Evolutionary conservation across 2,888 invertebrate genomes (phyloP).

Genomic region (Diadegma fenestrale): DNA sequence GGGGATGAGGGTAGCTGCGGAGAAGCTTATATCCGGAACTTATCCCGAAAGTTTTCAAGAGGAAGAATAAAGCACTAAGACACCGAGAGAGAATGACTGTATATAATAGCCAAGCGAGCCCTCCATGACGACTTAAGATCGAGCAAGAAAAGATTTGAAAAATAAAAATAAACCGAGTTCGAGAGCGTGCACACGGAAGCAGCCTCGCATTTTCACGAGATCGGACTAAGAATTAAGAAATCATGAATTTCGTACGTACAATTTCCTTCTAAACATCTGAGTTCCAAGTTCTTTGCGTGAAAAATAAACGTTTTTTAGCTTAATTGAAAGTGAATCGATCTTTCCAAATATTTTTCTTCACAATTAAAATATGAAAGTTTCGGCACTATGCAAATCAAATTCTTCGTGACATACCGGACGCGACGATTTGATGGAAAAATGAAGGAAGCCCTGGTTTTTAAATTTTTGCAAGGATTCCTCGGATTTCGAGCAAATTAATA

Average conservation of each 20-base stretch:
- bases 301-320: neutral
- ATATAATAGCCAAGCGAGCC: conserved; percentile 31
- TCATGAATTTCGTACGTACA: conserved; percentile 5
- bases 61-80: conserved; percentile 55
- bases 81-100: conserved; percentile 51
- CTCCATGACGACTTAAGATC: conserved; percentile 29
- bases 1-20: conserved; percentile 54
- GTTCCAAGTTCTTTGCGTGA: conserved; percentile 13
- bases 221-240: neutral
- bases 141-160: neutral
- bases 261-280: conserved; percentile 42
- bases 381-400: too few relatives aligned
- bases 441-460: too few relatives aligned
- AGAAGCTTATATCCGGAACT: conserved; percentile 79
- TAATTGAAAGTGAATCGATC: too few relatives aligned
- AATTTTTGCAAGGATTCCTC: too few relatives aligned
- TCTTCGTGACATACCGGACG: too few relatives aligned
- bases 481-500: neutral
- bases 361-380: too few relatives aligned
- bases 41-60: conserved; percentile 73
- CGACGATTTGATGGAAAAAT: too few relatives aligned
- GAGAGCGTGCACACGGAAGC: conserved; percentile 21
- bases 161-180: conserved; percentile 52
- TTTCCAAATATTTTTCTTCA: too few relatives aligned
- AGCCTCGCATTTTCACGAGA: conserved; percentile 38